Conservation (phyloP, 2,888 invertebrate genomes). For the Phasia obesa region DNA sequence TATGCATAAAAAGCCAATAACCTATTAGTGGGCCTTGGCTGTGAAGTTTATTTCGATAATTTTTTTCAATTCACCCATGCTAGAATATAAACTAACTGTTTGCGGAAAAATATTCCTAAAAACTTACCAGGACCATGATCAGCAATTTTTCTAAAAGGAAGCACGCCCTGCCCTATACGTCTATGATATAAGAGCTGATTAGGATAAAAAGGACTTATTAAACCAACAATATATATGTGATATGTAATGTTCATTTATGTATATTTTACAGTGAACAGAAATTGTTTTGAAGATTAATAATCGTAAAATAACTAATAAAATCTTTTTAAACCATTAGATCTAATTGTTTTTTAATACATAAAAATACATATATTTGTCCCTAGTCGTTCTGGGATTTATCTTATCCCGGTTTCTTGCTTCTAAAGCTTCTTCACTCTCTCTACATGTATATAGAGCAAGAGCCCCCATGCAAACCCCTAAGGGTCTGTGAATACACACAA, state of each 20-base stretch:
- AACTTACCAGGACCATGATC: constrained; percentile 7
- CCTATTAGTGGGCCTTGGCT: not conserved
- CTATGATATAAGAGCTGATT: constrained; percentile 29
- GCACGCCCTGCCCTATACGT: constrained; percentile 20
- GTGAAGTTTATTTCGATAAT: no score
- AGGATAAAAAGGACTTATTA: constrained; percentile 14
- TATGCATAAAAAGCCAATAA: constrained; percentile 18
- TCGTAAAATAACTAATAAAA: no score
- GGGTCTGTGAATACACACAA: no score
- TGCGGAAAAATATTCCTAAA: constrained; percentile 48
- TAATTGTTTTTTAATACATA: no score
- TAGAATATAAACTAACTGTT: constrained; percentile 45
- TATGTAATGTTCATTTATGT: constrained; percentile 53
- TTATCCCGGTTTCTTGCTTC: no score
- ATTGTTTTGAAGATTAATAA: constrained; percentile 25
- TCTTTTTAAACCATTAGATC: no score
- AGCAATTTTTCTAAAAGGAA: constrained; percentile 28
- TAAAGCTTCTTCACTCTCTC: no score
- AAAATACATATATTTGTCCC: no score
- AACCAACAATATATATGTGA: constrained; percentile 38
- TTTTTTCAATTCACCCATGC: constrained; percentile 13
- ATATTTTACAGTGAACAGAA: constrained; percentile 41
- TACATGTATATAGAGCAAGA: no score
- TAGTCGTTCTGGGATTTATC: no score
- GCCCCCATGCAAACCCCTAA: no score